Percentiles rank a stretch among this genome's conserved stretches.
Conservation (phyloP, 2,888 invertebrate genomes). For the Euspilapteryx auroguttella region DNA sequence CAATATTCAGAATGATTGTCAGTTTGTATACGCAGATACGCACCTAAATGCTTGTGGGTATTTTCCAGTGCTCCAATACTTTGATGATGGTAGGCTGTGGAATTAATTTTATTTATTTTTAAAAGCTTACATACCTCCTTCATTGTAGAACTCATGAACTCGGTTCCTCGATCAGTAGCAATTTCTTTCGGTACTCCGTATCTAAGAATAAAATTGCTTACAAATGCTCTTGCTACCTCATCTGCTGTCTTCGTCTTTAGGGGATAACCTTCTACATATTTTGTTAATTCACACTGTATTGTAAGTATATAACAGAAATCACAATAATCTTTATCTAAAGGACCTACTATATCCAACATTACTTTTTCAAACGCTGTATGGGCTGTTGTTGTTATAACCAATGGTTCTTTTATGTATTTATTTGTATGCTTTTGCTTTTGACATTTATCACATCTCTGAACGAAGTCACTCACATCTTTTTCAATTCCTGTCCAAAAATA, state of each 20-base stretch:
- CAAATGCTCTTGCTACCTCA: conserved; percentile 1
- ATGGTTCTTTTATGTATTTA: conserved; percentile 2
- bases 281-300: conserved; percentile 2
- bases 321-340: neutral
- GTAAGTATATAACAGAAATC: conserved; percentile 3
- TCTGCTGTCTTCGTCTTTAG: conserved; percentile 1
- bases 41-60: conserved; percentile 5
- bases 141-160: conserved; percentile 4
- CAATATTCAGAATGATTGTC: conserved; percentile 5
- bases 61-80: conserved; percentile 9
- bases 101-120: conserved; percentile 7
- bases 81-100: conserved; percentile 8
- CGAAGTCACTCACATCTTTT: conserved; percentile 1
- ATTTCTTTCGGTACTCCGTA: conserved; percentile 2
- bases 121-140: conserved; percentile 8
- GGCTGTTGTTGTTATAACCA: conserved; percentile 3
- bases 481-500: conserved; percentile 3
- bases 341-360: neutral
- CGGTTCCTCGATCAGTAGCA: conserved; percentile 3
- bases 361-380: neutral
- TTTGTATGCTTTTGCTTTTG: conserved; percentile 1
- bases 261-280: conserved; percentile 4
- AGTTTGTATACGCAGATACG: conserved; percentile 5
- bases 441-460: conserved; percentile 2
- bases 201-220: conserved; percentile 4